Percentiles rank a stretch among this genome's conserved stretches.
These are phyloP conservation scores for Papilio elwesi DNA, from an alignment of 2,888 invertebrate species.

Conservation along the genomic window DNA sequence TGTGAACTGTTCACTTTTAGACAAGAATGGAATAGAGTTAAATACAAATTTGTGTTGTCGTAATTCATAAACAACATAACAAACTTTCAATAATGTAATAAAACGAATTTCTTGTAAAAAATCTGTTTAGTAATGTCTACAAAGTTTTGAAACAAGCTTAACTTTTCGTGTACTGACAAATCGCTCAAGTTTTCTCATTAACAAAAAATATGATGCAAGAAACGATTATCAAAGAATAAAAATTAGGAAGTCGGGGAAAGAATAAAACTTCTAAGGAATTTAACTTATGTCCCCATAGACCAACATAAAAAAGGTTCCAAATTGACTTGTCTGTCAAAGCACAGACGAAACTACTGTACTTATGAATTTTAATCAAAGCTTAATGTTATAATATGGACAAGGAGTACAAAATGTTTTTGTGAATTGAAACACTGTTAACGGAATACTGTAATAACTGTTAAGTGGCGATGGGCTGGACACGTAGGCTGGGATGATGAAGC, in stretches of 20 bases:
- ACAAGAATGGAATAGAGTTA: not conserved
- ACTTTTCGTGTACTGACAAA: constrained; percentile 30
- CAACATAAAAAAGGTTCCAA: no score
- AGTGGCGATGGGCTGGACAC: no score
- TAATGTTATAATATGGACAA: no score
- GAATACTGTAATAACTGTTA: no score
- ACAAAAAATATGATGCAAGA: constrained; percentile 13
- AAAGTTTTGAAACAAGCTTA: constrained; percentile 1
- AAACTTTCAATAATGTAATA: constrained; percentile 12
- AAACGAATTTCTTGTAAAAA: constrained; percentile 19
- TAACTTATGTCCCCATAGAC: not conserved
- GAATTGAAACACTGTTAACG: no score
- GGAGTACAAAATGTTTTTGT: no score
- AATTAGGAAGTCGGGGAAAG: not conserved
- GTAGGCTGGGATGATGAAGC: no score
- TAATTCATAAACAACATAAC: not conserved
- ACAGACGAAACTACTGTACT: no score
- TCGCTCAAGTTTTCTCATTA: constrained; percentile 25
- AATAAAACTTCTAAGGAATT: not conserved
- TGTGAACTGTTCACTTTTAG: no score
- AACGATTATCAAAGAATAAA: constrained; percentile 17
- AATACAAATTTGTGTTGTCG: not conserved
- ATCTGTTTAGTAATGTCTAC: constrained; percentile 24
- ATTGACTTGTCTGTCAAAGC: no score
- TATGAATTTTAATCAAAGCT: no score